Conservation (phyloP, 2,113 vertebrate species). For the Cromileptes altivelis region DNA sequence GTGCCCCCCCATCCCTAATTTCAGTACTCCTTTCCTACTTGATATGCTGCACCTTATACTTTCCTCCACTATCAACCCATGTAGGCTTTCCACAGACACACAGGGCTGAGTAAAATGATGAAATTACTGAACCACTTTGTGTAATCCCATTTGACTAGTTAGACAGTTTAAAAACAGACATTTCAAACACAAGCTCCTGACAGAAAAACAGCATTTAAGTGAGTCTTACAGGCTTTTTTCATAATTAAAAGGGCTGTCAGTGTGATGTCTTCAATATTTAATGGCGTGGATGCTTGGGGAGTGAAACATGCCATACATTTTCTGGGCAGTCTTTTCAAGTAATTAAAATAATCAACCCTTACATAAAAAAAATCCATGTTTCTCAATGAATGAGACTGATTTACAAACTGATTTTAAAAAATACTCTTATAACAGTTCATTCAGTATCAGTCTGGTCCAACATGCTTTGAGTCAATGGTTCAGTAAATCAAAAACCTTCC, state of each 20-base stretch:
- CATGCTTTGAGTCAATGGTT: conserved; percentile 27
- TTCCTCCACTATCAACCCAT: background rate
- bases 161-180: background rate
- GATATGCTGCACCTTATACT: background rate
- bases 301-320: background rate
- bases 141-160: background rate
- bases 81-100: background rate
- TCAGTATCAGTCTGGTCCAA: conserved; percentile 5
- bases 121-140: background rate
- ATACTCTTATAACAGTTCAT: background rate
- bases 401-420: background rate
- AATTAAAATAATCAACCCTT: background rate
- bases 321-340: background rate
- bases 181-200: conserved; percentile 2
- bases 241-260: conserved; percentile 5
- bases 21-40: background rate
- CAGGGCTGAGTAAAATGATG: background rate
- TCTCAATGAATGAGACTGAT: background rate
- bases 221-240: background rate
- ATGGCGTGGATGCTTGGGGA: background rate
- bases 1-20: background rate
- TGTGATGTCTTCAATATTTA: conserved; percentile 25
- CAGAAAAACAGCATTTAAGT: conserved; percentile 5
- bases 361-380: background rate
- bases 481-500: conserved; percentile 40